A percentile compares a stretch with the other conserved stretches of the same genome.
Evolutionary conservation across 2,113 vertebrate species (phyloP).

Genomic region (Festucalex cinctus): DNA sequence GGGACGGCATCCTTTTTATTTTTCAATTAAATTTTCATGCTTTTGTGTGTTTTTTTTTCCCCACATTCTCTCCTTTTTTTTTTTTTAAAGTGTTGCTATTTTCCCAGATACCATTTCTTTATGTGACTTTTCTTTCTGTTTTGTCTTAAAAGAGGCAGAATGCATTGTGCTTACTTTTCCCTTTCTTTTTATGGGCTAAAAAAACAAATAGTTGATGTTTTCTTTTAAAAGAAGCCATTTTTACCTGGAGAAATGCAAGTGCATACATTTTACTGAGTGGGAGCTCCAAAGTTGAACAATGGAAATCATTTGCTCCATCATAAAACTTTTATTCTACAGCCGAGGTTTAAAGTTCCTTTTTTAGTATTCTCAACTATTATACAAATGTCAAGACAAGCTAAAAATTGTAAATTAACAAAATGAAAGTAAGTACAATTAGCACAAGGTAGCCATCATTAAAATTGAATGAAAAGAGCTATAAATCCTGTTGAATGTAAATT

Average conservation of each 20-base stretch:
- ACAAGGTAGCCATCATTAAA: too few relatives aligned
- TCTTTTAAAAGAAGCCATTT: conserved; percentile 2
- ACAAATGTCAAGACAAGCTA: too few relatives aligned
- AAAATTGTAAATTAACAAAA: too few relatives aligned
- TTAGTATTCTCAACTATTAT: too few relatives aligned
- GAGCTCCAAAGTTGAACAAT: too few relatives aligned
- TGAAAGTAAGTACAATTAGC: too few relatives aligned
- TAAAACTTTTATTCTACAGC: too few relatives aligned
- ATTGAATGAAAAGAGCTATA: too few relatives aligned
- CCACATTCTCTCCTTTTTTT: conserved; percentile 25
- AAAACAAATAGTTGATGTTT: too few relatives aligned
- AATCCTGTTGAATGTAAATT: too few relatives aligned
- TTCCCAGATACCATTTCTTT: conserved; percentile 12
- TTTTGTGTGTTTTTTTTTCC: conserved; percentile 63
- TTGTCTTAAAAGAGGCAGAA: conserved; percentile 14
- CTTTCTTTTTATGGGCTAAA: background rate
- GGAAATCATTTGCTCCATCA: too few relatives aligned
- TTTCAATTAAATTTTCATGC: conserved; percentile 74
- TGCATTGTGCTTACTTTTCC: background rate
- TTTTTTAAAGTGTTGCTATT: conserved; percentile 35
- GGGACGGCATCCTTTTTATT: conserved; percentile 72
- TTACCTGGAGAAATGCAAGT: background rate
- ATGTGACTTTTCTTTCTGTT: conserved; percentile 9
- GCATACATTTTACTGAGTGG: background rate
- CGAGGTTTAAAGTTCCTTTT: too few relatives aligned